Evolutionary conservation across 2,888 invertebrate genomes (phyloP).

Genomic region (Drosophila falleni): DNA sequence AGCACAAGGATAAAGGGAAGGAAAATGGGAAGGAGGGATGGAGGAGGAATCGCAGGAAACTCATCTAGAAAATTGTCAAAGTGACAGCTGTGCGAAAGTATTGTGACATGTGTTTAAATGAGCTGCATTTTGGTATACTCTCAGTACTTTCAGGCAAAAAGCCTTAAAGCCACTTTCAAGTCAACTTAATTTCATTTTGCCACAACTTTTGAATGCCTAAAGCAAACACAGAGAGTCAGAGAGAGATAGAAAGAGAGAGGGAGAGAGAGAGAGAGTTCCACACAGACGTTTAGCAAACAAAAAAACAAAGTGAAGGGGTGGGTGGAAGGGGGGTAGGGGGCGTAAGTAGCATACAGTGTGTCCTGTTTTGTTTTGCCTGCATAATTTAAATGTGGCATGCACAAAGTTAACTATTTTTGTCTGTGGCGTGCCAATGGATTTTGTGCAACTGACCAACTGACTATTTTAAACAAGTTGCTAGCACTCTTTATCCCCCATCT

Average conservation of each 20-base stretch:
- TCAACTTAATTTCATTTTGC: conserved; percentile 65
- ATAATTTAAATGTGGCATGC: conserved; percentile 76
- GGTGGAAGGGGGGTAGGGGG: not conserved
- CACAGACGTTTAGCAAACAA: conserved; percentile 73
- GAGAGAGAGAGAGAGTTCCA: conserved; percentile 3
- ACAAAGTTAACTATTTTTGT: conserved; percentile 69
- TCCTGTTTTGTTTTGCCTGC: conserved; percentile 64
- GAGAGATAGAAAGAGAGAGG: too few relatives aligned
- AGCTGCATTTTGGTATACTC: conserved; percentile 71
- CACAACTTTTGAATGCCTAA: conserved; percentile 67
- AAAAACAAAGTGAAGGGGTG: not conserved
- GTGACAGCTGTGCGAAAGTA: conserved; percentile 81
- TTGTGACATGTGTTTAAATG: conserved; percentile 82
- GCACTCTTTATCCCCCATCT: not conserved
- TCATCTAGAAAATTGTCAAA: conserved; percentile 82
- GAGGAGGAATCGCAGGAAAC: conserved; percentile 68
- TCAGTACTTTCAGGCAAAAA: conserved; percentile 5
- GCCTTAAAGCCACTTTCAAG: conserved; percentile 66
- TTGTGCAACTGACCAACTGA: conserved; percentile 48
- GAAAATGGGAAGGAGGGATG: not conserved
- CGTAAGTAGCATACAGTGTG: conserved; percentile 1
- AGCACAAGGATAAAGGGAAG: not conserved
- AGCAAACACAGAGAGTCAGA: conserved; percentile 45
- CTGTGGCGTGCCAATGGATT: conserved; percentile 63
- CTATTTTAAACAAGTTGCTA: conserved; percentile 65